Evolutionary conservation across 2,888 invertebrate genomes (phyloP).

Genomic region (Athalia rosae): DNA sequence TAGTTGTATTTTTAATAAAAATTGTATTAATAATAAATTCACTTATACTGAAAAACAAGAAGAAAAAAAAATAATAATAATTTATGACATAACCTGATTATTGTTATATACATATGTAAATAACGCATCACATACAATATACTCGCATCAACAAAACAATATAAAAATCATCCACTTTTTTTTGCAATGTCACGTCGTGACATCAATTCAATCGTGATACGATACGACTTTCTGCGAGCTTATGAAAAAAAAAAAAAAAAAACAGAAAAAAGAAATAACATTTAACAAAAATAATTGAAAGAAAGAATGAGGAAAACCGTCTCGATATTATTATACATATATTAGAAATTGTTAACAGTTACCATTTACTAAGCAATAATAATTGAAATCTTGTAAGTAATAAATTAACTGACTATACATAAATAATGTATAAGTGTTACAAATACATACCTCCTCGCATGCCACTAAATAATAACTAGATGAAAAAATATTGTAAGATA

Average conservation of each 20-base stretch:
- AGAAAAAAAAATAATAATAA: neutral
- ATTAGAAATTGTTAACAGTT: neutral
- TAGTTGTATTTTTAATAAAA: slow-evolving; percentile 37
- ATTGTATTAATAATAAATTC: slow-evolving; percentile 3
- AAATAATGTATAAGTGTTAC: neutral
- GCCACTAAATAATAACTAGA: neutral
- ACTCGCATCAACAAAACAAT: neutral
- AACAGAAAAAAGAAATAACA: neutral
- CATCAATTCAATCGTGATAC: neutral
- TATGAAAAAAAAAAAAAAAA: slow-evolving; percentile 1
- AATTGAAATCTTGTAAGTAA: slow-evolving; percentile 17
- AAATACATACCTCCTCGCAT: too few relatives aligned
- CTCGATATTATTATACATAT: slow-evolving; percentile 14
- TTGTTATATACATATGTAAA: neutral
- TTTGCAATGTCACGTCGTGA: neutral
- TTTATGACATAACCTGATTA: neutral
- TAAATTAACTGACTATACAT: neutral
- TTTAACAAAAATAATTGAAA: neutral
- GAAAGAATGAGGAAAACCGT: neutral
- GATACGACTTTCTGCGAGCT: slow-evolving; percentile 32
- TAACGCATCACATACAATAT: too few relatives aligned
- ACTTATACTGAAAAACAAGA: too few relatives aligned
- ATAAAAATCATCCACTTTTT: slow-evolving; percentile 4
- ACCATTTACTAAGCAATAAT: neutral
- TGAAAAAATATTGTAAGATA: neutral